A percentile compares a stretch with the other conserved stretches of the same genome.
Evolutionary conservation across 2,797 vertebrate species (phyloP).

Genomic region (Natrix natrix): DNA sequence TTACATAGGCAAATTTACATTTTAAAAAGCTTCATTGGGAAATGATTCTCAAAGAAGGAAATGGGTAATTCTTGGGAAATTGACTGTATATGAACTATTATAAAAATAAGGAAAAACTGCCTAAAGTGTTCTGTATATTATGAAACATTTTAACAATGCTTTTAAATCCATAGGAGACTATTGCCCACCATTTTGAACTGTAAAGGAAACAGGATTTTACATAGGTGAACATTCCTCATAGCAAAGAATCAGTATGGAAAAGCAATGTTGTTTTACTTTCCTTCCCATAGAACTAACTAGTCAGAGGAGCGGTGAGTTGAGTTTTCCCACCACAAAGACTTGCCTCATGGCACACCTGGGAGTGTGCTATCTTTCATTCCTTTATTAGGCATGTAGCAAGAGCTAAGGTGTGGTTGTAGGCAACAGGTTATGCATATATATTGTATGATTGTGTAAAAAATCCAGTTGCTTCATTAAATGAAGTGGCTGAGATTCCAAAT

Average conservation of each 20-base stretch:
- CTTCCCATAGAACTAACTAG: neutral
- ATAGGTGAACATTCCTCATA: neutral
- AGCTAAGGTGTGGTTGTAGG: constrained; percentile 42
- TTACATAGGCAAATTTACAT: neutral
- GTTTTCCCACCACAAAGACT: neutral
- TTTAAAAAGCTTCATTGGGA: neutral
- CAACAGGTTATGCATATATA: neutral
- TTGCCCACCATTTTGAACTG: neutral
- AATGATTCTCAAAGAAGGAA: neutral
- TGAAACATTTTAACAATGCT: neutral
- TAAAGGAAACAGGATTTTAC: neutral
- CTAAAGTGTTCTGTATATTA: neutral
- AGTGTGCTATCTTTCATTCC: neutral
- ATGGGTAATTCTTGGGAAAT: neutral
- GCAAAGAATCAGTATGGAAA: neutral
- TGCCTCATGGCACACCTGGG: neutral
- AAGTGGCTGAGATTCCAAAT: neutral
- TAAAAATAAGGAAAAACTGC: neutral
- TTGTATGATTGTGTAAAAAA: neutral
- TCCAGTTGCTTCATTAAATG: neutral
- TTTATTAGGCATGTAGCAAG: constrained; percentile 36
- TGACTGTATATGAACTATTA: neutral
- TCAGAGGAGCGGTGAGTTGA: neutral
- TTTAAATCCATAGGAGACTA: neutral
- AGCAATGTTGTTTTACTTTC: too few relatives aligned